Conservation (phyloP, 2,113 vertebrate species). For the Empidonax alnorum region DNA sequence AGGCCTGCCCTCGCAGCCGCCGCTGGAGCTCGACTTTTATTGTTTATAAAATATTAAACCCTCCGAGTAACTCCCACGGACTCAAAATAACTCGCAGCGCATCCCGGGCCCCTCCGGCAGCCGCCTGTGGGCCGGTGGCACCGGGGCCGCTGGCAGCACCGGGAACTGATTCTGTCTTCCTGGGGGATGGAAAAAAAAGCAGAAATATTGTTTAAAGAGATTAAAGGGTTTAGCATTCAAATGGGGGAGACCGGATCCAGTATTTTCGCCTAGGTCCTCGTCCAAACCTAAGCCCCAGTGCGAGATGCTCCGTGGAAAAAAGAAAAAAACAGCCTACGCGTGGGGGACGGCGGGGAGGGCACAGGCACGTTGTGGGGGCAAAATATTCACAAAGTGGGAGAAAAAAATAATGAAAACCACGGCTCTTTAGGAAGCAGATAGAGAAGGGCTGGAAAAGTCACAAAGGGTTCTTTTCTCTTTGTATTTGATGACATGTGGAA, state of each 20-base stretch:
- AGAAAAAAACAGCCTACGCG: background rate
- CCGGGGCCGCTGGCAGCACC: background rate
- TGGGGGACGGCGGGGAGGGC: background rate
- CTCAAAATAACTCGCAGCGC: slow-evolving; percentile 59
- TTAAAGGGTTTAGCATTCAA: slow-evolving; percentile 28
- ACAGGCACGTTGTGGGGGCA: background rate
- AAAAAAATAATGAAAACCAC: background rate
- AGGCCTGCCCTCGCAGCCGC: slow-evolving; percentile 34
- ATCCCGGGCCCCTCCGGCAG: slow-evolving; percentile 50
- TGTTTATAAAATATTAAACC: slow-evolving; percentile 76
- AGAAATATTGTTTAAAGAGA: slow-evolving; percentile 39
- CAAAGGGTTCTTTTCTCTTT: slow-evolving; percentile 70
- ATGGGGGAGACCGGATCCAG: background rate
- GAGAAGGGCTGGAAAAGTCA: slow-evolving; percentile 47
- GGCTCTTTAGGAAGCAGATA: slow-evolving; percentile 6
- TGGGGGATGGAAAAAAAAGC: background rate
- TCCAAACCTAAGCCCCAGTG: background rate
- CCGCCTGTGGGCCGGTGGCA: background rate
- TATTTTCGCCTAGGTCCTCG: background rate
- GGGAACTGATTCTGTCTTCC: background rate
- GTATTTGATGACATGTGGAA: slow-evolving; percentile 69
- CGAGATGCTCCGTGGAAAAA: background rate
- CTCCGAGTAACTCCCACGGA: slow-evolving; percentile 52
- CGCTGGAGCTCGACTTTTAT: slow-evolving; percentile 70
- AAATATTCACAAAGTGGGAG: background rate